These are phyloP conservation scores for Clarias gariepinus DNA, from an alignment of 2,113 vertebrate genomes.

Conservation along the genomic window DNA sequence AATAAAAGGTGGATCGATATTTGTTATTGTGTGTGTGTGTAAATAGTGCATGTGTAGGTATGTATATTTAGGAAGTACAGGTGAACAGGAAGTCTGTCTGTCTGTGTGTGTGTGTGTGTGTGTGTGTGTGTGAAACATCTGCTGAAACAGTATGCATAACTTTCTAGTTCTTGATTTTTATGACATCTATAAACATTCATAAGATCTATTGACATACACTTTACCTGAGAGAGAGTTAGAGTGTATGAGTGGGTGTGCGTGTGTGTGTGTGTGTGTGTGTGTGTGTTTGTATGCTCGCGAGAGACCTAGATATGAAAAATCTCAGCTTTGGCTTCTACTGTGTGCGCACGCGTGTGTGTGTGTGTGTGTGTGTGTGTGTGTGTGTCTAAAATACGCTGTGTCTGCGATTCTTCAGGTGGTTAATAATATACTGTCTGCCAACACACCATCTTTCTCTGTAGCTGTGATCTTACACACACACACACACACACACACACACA, in stretches of 20 bases:
- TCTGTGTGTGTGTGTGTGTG: background rate
- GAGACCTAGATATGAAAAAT: too few relatives aligned
- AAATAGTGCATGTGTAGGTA: background rate
- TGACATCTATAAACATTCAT: constrained; percentile 49
- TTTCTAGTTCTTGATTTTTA: constrained; percentile 38
- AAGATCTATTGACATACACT: constrained; percentile 47
- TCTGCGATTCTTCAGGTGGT: constrained; percentile 3
- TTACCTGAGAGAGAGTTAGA: constrained; percentile 1
- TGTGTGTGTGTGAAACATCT: background rate
- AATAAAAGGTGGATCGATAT: too few relatives aligned
- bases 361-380: background rate
- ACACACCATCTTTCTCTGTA: background rate
- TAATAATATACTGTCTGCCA: constrained; percentile 11
- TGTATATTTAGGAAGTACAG: background rate
- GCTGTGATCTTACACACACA: background rate
- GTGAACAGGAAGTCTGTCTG: too few relatives aligned
- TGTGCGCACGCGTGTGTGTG: too few relatives aligned
- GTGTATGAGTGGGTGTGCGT: too few relatives aligned
- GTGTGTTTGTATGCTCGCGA: background rate
- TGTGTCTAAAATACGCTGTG: constrained; percentile 8
- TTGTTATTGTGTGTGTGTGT: too few relatives aligned
- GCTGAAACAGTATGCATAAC: constrained; percentile 17
- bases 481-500: constrained; percentile 7
- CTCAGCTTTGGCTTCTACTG: too few relatives aligned
- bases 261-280: background rate